Conservation (phyloP, 1,140 invertebrate species). For the Euura lappo region DNA sequence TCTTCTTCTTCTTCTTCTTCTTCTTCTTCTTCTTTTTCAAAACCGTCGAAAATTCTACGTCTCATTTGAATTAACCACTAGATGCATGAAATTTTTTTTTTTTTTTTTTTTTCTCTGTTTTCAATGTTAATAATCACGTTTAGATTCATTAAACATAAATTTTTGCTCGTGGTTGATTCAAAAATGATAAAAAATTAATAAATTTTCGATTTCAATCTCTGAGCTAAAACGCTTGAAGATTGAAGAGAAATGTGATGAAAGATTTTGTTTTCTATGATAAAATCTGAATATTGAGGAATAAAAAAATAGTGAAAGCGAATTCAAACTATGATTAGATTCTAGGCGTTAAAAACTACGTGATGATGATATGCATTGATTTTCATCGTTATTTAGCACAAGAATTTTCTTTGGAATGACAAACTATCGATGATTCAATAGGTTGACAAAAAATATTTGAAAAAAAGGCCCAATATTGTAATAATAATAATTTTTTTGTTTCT, state of each 20-base stretch:
- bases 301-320: background rate
- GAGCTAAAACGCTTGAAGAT: background rate
- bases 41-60: background rate
- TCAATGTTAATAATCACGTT: background rate
- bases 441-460: background rate
- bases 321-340: background rate
- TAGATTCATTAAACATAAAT: background rate
- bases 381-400: too few relatives aligned
- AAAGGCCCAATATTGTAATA: conserved; percentile 19
- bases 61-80: conserved; percentile 2
- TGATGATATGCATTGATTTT: too few relatives aligned
- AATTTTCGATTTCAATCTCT: background rate
- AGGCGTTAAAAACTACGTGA: background rate
- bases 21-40: conserved; percentile 16
- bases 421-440: too few relatives aligned
- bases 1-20: conserved; percentile 29
- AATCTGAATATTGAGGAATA: background rate
- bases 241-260: too few relatives aligned
- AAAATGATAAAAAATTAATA: background rate
- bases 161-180: conserved; percentile 7
- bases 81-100: background rate
- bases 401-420: too few relatives aligned
- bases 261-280: background rate
- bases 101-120: too few relatives aligned
- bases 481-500: conserved; percentile 14